phyloP scores from a whole-genome alignment of 2,797 vertebrate genomes.

The Alfaro cultratus region DNA sequence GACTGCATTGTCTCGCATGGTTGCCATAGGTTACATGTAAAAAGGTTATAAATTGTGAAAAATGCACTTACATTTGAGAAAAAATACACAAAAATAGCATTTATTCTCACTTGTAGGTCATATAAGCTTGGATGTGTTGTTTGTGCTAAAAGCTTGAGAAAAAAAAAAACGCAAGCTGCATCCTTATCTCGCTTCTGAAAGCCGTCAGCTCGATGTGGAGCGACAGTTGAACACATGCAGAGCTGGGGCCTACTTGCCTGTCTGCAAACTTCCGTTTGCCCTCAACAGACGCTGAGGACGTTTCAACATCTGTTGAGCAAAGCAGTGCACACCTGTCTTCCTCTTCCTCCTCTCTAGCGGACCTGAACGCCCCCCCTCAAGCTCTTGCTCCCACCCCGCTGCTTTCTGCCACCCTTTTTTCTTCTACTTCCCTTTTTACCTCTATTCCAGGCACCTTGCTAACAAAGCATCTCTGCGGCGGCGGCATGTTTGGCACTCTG shows the following conservation, averaged over 20 bases:
- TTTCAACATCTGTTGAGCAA: conserved; percentile 81
- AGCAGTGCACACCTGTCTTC: conserved; percentile 79
- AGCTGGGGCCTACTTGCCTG: conserved; percentile 58
- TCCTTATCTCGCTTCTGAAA: conserved; percentile 49
- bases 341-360: conserved; percentile 74
- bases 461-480: conserved; percentile 38
- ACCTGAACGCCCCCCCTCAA: conserved; percentile 41
- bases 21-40: conserved; percentile 51
- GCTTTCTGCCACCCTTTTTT: conserved; percentile 38
- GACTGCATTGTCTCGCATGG: conserved; percentile 41
- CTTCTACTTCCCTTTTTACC: conserved; percentile 62
- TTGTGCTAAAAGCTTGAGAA: conserved; percentile 16
- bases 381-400: conserved; percentile 44
- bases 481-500: conserved; percentile 16
- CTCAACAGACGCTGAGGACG: conserved; percentile 71
- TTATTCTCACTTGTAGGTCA: neutral
- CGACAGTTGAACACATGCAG: conserved; percentile 70
- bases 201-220: conserved; percentile 29
- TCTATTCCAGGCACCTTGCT: conserved; percentile 33
- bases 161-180: conserved; percentile 33
- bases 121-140: conserved; percentile 7
- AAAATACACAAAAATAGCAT: conserved; percentile 1
- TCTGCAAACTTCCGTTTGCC: conserved; percentile 72
- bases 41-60: conserved; percentile 25
- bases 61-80: conserved; percentile 10